Base-by-base conservation (phyloP, 1,140 invertebrate species). In the Scaptomyza hsui region DNA sequence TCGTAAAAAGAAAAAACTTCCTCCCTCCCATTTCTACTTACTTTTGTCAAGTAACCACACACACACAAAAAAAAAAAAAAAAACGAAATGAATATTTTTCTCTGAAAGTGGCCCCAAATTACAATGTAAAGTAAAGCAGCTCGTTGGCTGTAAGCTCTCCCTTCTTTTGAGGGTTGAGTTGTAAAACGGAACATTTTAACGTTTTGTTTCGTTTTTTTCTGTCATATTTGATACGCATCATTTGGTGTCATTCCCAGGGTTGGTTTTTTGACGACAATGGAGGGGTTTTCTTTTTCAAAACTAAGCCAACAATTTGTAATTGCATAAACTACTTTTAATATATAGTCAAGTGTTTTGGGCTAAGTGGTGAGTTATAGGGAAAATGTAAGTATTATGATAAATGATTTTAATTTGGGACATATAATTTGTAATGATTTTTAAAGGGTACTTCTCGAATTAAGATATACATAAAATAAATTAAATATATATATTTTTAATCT, bases 41-140 rank as follows among this genome's bases (percentile, higher is more conserved):
- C 15, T 18, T 3, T 42, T 10, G 19, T 51, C 5, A 16, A 51
- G 26, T 47, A 78, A 68, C 62, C 51, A 52, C 60, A 74, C 32
- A 56, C 18, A 39, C 45, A 15, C 0, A 24, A 44, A 53, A 63
- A 74, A 21, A 21, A 21, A 42, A 55, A 26, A 52, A 59, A 19
- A 9, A 24, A 49, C 59, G 60, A 55, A 83, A 83, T 83, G 79
- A 78, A 83, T 63, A 83, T 75, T 83, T 29, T 75, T 65, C 53
- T 57, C 32, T 18, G 15, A 53, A 75, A 67, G 59, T 67, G 47
- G 47, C 48, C 55, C 67, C 49, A 75, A 75, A 85, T 71, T 68
- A 77, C 60, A 73, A 73, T 72, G 45, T 52, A 32, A 60, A 72
- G 55, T 24, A 37, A 26, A 29, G 29, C 24, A 19, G 39, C 16